These are phyloP conservation scores for Carassius carassius DNA, from an alignment of 2,113 vertebrate genomes.

Conservation along the genomic window DNA sequence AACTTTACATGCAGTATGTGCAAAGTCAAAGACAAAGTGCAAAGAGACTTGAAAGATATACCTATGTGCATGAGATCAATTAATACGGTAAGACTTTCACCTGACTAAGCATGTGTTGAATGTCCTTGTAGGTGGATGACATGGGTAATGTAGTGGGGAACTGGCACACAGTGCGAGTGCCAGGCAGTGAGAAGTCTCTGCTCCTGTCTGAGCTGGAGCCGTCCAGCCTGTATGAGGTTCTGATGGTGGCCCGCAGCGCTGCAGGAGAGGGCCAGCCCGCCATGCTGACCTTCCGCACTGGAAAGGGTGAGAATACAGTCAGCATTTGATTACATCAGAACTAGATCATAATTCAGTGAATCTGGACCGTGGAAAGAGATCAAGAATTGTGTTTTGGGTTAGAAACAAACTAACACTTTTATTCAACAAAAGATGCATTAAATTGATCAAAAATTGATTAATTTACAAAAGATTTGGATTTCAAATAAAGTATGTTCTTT, in stretches of 20 bases:
- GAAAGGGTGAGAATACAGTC: conserved; percentile 81
- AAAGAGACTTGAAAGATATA: not conserved
- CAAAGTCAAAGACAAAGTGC: not conserved
- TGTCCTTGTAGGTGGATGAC: conserved; percentile 83
- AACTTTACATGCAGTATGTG: not conserved
- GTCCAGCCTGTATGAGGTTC: conserved; percentile 92
- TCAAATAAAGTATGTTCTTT: too few relatives aligned
- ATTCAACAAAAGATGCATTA: too few relatives aligned
- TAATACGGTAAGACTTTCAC: not conserved
- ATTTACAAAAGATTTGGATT: too few relatives aligned
- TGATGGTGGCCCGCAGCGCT: conserved; percentile 92
- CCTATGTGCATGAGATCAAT: not conserved
- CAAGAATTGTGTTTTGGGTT: not conserved
- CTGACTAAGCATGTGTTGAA: conserved; percentile 12
- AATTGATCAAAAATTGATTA: too few relatives aligned
- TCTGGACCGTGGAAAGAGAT: not conserved
- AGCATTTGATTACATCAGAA: not conserved
- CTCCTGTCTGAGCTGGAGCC: conserved; percentile 88
- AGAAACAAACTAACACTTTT: not conserved
- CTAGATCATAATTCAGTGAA: not conserved
- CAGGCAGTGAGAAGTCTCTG: conserved; percentile 91
- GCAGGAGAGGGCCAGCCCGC: conserved; percentile 92
- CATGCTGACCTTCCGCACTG: conserved; percentile 97
- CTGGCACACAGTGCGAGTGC: conserved; percentile 93
- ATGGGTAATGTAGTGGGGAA: conserved; percentile 71